Conservation (phyloP, 1,140 invertebrate species). For the Zaprionus capensis region DNA sequence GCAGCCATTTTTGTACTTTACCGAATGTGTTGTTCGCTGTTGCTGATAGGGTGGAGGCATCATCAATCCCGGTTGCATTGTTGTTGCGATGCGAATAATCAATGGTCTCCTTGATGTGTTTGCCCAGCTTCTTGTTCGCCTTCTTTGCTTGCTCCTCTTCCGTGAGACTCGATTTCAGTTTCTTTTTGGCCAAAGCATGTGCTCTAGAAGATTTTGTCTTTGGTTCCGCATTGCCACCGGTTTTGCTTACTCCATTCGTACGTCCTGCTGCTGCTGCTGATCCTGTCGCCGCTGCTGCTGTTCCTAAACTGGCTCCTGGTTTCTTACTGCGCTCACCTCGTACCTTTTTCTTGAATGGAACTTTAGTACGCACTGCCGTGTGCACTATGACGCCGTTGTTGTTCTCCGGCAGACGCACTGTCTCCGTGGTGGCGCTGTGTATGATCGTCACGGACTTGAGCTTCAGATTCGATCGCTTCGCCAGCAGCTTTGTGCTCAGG, state of each 20-base stretch:
- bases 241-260: conserved; percentile 38
- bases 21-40: conserved; percentile 90
- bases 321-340: conserved; percentile 87
- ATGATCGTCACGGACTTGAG: conserved; percentile 93
- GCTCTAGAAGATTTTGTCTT: conserved; percentile 57
- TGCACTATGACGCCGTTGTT: conserved; percentile 90
- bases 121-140: conserved; percentile 84
- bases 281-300: conserved; percentile 10
- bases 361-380: conserved; percentile 89
- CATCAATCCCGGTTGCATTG: conserved; percentile 55
- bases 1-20: conserved; percentile 93
- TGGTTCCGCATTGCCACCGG: conserved; percentile 41
- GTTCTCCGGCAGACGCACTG: conserved; percentile 90
- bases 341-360: conserved; percentile 91
- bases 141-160: conserved; percentile 83
- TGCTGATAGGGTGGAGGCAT: conserved; percentile 78
- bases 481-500: conserved; percentile 90
- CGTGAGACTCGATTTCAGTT: conserved; percentile 38
- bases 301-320: conserved; percentile 26
- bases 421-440: conserved; percentile 93
- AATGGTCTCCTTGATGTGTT: conserved; percentile 89
- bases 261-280: conserved; percentile 23
- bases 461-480: conserved; percentile 91
- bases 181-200: conserved; percentile 67
- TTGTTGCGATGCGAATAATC: conserved; percentile 86